Evolutionary conservation across 1,140 invertebrate species (phyloP).

Genomic region (Zeugodacus cucurbitae): DNA sequence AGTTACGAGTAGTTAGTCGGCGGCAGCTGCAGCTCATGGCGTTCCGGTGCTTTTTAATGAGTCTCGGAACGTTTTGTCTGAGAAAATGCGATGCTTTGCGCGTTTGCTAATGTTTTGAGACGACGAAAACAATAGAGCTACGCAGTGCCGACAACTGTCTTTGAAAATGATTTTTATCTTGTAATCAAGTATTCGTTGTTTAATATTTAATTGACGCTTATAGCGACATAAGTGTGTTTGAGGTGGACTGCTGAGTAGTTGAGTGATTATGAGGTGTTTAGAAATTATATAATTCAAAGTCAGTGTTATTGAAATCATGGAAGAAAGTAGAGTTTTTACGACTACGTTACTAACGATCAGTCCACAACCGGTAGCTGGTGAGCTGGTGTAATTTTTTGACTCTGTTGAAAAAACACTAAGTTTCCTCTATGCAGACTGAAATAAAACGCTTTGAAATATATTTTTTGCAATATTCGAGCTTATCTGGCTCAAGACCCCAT

Average conservation of each 20-base stretch:
- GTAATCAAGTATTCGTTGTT: not conserved
- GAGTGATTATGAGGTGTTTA: not conserved
- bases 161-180: not conserved
- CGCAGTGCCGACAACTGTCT: not conserved
- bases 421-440: too few species aligned
- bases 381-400: too few species aligned
- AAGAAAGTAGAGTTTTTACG: too few species aligned
- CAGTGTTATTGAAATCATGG: too few species aligned
- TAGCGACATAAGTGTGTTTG: not conserved
- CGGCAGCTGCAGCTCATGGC: not conserved
- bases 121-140: not conserved
- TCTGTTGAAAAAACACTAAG: too few species aligned
- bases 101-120: not conserved
- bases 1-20: not conserved
- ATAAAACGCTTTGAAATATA: too few species aligned
- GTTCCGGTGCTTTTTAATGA: conserved; percentile 28
- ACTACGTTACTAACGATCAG: too few species aligned
- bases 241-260: not conserved
- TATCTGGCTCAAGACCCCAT: too few species aligned
- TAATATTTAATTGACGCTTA: not conserved
- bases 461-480: too few species aligned
- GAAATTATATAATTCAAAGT: too few species aligned
- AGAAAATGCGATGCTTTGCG: not conserved
- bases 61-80: not conserved
- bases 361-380: too few species aligned